Conservation (phyloP, 2,888 invertebrate genomes). For the Antheraea assamensis region DNA sequence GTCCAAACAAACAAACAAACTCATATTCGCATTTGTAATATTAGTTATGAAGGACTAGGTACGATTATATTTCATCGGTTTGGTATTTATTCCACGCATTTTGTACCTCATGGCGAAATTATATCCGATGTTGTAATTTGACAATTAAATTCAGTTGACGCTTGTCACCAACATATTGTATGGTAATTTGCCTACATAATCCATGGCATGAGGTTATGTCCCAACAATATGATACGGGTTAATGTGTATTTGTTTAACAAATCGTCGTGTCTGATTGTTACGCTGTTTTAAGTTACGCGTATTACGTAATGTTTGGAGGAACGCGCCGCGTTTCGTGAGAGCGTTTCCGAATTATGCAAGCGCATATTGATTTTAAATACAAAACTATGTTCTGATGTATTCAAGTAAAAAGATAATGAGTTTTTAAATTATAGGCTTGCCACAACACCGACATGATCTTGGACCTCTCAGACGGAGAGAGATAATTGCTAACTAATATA, state of each 20-base stretch:
- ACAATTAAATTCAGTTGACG: constrained; percentile 15
- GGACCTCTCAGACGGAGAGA: too few relatives aligned
- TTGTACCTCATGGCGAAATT: not conserved
- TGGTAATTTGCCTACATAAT: constrained; percentile 12
- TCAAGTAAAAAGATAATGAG: too few relatives aligned
- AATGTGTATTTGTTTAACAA: constrained; percentile 29
- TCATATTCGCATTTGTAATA: too few relatives aligned
- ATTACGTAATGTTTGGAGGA: not conserved
- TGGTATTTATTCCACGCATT: not conserved
- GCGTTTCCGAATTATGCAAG: not conserved
- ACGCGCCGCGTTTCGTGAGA: not conserved
- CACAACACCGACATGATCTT: too few relatives aligned
- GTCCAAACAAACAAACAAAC: too few relatives aligned
- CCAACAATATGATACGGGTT: constrained; percentile 6
- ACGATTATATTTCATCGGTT: not conserved
- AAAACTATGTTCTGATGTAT: too few relatives aligned
- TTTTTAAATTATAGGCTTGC: too few relatives aligned
- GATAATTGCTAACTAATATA: too few relatives aligned
- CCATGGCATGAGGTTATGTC: constrained; percentile 1
- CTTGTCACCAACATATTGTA: constrained; percentile 13
- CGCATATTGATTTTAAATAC: not conserved
- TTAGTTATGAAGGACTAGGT: not conserved
- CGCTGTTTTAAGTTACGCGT: constrained; percentile 29
- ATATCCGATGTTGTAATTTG: constrained; percentile 8
- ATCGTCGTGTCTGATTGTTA: constrained; percentile 28